These are phyloP conservation scores for Siniperca undulata DNA, from an alignment of 2,797 vertebrate genomes.

Conservation along the genomic window DNA sequence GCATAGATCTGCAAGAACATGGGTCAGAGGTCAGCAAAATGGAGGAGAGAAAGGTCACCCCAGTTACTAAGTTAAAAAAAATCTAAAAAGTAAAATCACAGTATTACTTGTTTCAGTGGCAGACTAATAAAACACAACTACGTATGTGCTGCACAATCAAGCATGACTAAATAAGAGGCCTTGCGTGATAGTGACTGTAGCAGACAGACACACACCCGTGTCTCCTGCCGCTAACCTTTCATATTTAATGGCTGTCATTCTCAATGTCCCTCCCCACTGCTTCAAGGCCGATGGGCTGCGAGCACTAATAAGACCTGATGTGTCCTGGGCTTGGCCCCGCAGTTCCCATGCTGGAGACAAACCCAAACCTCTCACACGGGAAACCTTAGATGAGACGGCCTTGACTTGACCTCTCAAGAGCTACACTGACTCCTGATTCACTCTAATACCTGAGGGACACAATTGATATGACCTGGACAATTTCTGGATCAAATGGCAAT, in stretches of 20 bases:
- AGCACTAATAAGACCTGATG: constrained; percentile 73
- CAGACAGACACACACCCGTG: constrained; percentile 33
- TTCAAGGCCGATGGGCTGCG: constrained; percentile 44
- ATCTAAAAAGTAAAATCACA: neutral
- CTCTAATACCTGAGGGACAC: constrained; percentile 10
- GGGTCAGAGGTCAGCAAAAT: constrained; percentile 43
- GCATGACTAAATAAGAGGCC: constrained; percentile 66
- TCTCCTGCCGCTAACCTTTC: constrained; percentile 55
- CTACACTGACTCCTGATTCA: constrained; percentile 51
- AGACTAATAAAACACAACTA: constrained; percentile 22
- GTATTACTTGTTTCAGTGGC: constrained; percentile 29
- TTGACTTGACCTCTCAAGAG: constrained; percentile 50
- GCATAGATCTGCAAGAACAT: constrained; percentile 87
- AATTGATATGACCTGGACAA: constrained; percentile 19
- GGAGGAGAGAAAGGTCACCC: neutral
- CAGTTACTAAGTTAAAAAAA: neutral
- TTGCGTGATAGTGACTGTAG: constrained; percentile 33
- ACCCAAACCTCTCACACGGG: constrained; percentile 44
- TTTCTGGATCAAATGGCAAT: constrained; percentile 33
- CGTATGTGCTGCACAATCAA: constrained; percentile 14
- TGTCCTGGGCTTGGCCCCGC: constrained; percentile 63
- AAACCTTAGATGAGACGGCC: constrained; percentile 63
- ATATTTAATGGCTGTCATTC: constrained; percentile 71
- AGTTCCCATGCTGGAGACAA: constrained; percentile 57
- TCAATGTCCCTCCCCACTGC: constrained; percentile 42